phyloP scores from a whole-genome alignment of 2,113 vertebrate species.

The Ctenomys sociabilis region DNA sequence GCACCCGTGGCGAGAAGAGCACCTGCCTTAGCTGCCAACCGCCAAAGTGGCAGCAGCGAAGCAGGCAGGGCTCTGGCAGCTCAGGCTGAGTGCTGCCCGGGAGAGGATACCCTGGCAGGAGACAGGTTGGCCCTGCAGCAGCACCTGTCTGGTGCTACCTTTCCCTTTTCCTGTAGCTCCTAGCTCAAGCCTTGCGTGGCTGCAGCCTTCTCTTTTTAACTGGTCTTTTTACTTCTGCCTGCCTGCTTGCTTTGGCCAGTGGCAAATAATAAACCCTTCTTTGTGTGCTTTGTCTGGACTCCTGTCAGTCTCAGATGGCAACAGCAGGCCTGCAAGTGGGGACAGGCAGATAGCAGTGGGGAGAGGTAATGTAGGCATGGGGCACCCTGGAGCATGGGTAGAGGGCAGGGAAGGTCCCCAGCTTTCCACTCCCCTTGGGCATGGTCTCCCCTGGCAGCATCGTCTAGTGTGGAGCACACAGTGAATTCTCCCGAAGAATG shows the following conservation, averaged over 20 bases:
- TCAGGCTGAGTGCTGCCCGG: not conserved
- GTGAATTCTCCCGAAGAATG: not conserved
- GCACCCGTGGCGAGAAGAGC: not conserved
- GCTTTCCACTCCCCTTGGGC: rapidly evolving
- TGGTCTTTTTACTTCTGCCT: conserved; percentile 74
- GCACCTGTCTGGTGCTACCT: conserved; percentile 36
- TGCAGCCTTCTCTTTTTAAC: conserved; percentile 64
- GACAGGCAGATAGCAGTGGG: rapidly evolving
- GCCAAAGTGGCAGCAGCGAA: not conserved
- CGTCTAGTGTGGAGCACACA: not conserved
- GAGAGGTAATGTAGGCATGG: too few relatives aligned
- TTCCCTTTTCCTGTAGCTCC: not conserved
- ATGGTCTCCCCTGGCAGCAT: not conserved
- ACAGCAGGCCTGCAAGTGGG: not conserved
- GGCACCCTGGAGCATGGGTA: not conserved
- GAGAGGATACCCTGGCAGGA: not conserved
- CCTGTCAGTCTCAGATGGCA: not conserved
- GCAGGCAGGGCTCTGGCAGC: not conserved
- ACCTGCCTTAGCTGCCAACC: conserved; percentile 58
- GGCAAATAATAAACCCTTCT: conserved; percentile 67
- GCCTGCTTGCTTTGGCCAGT: conserved; percentile 68
- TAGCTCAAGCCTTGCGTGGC: not conserved
- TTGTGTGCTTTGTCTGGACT: not conserved
- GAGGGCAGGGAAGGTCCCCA: not conserved
- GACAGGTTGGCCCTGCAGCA: not conserved